phyloP scores from a whole-genome alignment of 2,113 vertebrate genomes.

The Cyanoderma ruficeps region DNA sequence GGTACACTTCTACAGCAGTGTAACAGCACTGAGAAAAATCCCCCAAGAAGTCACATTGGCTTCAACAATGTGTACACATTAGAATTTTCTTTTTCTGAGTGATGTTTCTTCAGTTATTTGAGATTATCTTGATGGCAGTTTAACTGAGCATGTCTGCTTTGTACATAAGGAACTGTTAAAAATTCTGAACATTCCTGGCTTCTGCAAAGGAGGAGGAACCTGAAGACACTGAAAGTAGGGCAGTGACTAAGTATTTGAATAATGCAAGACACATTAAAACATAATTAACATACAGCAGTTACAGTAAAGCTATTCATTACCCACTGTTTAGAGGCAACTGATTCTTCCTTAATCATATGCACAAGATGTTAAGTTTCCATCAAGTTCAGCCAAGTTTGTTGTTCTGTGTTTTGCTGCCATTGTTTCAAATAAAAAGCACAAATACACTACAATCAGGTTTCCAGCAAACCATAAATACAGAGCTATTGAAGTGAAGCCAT shows the following conservation, averaged over 20 bases:
- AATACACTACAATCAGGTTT: neutral
- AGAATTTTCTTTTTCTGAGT: neutral
- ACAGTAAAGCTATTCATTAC: neutral
- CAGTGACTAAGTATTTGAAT: neutral
- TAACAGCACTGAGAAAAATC: neutral
- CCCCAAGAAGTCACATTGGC: fast-evolving
- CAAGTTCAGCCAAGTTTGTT: neutral
- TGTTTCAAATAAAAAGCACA: neutral
- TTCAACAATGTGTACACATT: neutral
- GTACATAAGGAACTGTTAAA: neutral
- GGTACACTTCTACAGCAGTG: neutral
- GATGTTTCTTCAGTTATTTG: neutral
- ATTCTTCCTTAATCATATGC: neutral
- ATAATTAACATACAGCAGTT: neutral
- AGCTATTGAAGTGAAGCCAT: neutral
- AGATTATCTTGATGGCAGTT: neutral
- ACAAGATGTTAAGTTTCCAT: neutral
- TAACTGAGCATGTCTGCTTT: neutral
- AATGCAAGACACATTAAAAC: neutral
- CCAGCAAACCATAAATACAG: neutral
- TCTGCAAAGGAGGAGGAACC: neutral
- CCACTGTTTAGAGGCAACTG: neutral
- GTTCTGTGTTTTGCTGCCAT: neutral
- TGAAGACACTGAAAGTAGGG: neutral
- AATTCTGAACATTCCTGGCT: neutral